phyloP scores from a whole-genome alignment of 2,888 invertebrate species.

The Chrysolina haemoptera region DNA sequence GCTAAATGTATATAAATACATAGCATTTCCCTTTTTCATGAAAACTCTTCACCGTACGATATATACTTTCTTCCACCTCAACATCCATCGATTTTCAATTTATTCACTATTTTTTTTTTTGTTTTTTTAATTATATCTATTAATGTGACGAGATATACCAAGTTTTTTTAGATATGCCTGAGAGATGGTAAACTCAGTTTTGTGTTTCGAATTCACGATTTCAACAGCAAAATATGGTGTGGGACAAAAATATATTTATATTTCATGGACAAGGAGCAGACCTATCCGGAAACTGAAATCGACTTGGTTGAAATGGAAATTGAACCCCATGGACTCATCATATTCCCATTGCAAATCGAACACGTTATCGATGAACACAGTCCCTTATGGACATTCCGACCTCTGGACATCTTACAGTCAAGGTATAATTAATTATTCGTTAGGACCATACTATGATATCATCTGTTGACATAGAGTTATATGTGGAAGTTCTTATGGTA shows the following conservation, averaged over 20 bases:
- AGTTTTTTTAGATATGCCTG: slow-evolving; percentile 59
- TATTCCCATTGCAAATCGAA: slow-evolving; percentile 90
- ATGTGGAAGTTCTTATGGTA: no score
- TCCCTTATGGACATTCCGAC: slow-evolving; percentile 84
- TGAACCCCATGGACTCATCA: slow-evolving; percentile 76
- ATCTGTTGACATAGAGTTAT: neutral
- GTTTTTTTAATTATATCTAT: no score
- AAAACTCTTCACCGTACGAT: no score
- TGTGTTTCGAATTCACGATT: slow-evolving; percentile 86
- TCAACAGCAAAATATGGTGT: slow-evolving; percentile 71
- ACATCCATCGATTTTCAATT: no score
- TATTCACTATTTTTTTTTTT: no score
- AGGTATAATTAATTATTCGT: slow-evolving; percentile 49
- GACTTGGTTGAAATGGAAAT: slow-evolving; percentile 81
- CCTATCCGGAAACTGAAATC: slow-evolving; percentile 79
- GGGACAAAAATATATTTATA: slow-evolving; percentile 81
- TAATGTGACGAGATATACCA: no score
- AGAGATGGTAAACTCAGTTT: slow-evolving; percentile 79
- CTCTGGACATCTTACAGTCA: slow-evolving; percentile 72
- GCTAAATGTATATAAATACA: no score
- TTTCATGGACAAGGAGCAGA: slow-evolving; percentile 75
- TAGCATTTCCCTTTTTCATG: no score
- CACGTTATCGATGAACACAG: slow-evolving; percentile 85
- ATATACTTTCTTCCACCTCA: no score
- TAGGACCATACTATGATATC: neutral